These are phyloP conservation scores for Beris chalybata DNA, from an alignment of 2,888 invertebrate genomes.

Conservation along the genomic window DNA sequence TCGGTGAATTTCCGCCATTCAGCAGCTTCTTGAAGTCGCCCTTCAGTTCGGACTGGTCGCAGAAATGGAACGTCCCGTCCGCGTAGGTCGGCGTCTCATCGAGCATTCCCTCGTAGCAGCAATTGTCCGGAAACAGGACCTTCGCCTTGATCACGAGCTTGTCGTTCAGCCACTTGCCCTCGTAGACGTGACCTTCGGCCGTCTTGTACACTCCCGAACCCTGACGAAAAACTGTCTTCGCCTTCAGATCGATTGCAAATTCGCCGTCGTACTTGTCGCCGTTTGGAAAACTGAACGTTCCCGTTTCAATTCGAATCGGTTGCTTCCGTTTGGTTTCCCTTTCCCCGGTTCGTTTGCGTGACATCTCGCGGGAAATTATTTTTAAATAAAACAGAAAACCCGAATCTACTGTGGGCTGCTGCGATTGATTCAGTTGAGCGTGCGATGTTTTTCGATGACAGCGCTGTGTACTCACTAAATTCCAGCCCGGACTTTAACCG, in stretches of 20 bases:
- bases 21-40: constrained; percentile 30
- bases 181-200: constrained; percentile 7
- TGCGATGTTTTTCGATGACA: too few species aligned
- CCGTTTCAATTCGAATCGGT: constrained; percentile 13
- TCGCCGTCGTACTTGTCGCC: constrained; percentile 31
- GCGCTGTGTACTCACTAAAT: too few species aligned
- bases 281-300: constrained; percentile 23
- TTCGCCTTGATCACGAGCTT: constrained; percentile 21
- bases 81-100: neutral
- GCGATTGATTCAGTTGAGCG: too few species aligned
- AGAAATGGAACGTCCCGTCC: constrained; percentile 24
- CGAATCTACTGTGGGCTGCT: too few species aligned
- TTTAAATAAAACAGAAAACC: too few species aligned
- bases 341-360: neutral
- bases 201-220: constrained; percentile 23
- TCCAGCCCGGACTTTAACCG: too few species aligned
- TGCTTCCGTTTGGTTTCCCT: neutral
- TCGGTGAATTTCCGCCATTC: constrained; percentile 1
- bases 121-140: constrained; percentile 13
- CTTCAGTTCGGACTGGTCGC: constrained; percentile 11
- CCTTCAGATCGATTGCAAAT: constrained; percentile 8
- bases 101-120: constrained; percentile 1
- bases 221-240: constrained; percentile 27
- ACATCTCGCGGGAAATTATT: neutral
- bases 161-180: constrained; percentile 31